A percentile compares a stretch with the other conserved stretches of the same genome.
Conservation (phyloP, 2,113 vertebrate species). For the Nesoenas mayeri region DNA sequence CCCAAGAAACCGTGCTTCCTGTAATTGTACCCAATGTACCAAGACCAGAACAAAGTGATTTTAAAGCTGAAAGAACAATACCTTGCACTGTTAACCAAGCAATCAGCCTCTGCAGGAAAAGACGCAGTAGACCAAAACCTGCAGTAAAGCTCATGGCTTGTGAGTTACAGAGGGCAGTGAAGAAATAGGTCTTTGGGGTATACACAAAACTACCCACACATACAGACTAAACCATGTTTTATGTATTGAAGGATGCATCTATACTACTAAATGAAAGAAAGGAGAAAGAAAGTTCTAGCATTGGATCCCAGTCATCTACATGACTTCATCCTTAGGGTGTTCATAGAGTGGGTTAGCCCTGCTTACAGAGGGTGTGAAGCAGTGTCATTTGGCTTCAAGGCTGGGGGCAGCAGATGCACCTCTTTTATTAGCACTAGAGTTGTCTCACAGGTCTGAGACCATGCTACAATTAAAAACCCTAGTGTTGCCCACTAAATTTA, state of each 20-base stretch:
- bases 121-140: background rate
- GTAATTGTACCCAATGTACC: background rate
- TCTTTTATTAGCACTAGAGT: background rate
- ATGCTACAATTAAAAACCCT: background rate
- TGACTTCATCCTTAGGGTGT: background rate
- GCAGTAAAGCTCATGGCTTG: background rate
- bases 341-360: background rate
- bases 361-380: background rate
- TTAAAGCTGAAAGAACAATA: background rate
- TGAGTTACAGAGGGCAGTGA: background rate
- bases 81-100: background rate
- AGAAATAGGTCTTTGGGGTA: background rate
- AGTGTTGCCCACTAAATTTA: background rate
- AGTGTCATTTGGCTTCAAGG: background rate
- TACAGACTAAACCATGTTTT: background rate
- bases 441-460: background rate
- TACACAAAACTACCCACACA: background rate
- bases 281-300: background rate
- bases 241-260: background rate
- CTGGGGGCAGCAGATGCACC: rapidly evolving
- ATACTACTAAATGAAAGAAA: background rate
- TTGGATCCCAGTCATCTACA: background rate
- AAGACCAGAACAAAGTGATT: background rate
- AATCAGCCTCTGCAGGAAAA: background rate
- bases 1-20: background rate